A percentile compares a stretch with the other conserved stretches of the same genome.
Conservation (phyloP, 2,113 vertebrate genomes). For the Clarias macrocephalus region DNA sequence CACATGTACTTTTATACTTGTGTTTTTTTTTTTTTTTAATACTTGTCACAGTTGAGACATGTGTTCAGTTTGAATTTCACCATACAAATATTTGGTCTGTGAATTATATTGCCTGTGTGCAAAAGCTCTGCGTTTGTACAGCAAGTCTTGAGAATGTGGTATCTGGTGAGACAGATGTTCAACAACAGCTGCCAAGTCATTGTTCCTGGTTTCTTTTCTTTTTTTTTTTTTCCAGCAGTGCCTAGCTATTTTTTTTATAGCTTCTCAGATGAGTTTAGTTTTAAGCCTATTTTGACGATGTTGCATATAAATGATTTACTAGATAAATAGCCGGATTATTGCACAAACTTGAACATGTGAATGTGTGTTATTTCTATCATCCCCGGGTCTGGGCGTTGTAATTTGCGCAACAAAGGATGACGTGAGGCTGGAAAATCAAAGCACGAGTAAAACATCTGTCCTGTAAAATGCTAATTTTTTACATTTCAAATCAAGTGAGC, state of each 20-base stretch:
- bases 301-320: not conserved
- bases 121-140: not conserved
- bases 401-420: not conserved
- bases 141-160: slow-evolving; percentile 4
- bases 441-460: not conserved
- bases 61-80: not conserved
- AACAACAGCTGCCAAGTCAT: slow-evolving; percentile 12
- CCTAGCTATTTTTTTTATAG: not conserved
- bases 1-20: too few species aligned
- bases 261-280: not conserved
- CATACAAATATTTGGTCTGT: slow-evolving; percentile 11
- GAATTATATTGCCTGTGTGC: slow-evolving; percentile 1
- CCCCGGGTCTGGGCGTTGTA: not conserved
- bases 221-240: not conserved
- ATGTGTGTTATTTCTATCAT: not conserved
- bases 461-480: not conserved
- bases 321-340: not conserved
- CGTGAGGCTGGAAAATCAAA: not conserved
- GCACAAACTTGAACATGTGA: not conserved
- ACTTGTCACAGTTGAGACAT: not conserved
- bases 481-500: not conserved
- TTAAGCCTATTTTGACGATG: not conserved
- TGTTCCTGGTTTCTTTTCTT: not conserved
- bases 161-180: slow-evolving; percentile 21
- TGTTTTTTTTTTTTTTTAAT: not conserved